Evolutionary conservation across 2,113 vertebrate species (phyloP).

Genomic region (Aplodontia rufa): DNA sequence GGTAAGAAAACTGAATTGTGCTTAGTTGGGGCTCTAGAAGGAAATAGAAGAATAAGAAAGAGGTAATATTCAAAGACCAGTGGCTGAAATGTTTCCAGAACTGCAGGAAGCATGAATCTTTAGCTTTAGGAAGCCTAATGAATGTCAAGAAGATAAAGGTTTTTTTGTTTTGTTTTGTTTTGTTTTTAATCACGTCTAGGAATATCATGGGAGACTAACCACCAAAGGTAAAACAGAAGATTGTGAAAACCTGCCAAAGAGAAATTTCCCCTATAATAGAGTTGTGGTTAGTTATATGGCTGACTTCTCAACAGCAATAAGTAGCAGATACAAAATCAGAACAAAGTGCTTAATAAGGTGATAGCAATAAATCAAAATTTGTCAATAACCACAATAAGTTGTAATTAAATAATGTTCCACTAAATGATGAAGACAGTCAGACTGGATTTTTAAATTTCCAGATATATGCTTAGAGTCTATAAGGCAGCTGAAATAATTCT

Average conservation of each 20-base stretch:
- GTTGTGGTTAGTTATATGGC: fast-evolving
- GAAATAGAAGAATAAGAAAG: not conserved
- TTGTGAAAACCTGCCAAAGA: not conserved
- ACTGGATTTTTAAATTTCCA: conserved; percentile 3
- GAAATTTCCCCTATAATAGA: not conserved
- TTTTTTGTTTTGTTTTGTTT: no score
- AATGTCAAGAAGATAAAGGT: not conserved
- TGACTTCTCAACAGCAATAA: conserved; percentile 6
- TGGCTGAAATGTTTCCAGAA: not conserved
- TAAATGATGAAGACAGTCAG: not conserved
- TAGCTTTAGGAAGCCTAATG: not conserved
- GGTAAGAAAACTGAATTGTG: not conserved
- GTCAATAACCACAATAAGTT: not conserved
- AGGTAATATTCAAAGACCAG: not conserved
- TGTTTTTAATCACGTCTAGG: not conserved
- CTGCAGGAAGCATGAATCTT: not conserved
- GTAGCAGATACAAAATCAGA: not conserved
- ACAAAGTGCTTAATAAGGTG: not conserved
- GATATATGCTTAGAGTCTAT: not conserved
- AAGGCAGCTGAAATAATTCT: not conserved
- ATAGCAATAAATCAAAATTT: not conserved
- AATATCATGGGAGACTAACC: not conserved
- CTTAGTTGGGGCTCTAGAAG: not conserved
- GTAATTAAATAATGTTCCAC: not conserved
- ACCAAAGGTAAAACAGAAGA: not conserved